A percentile compares a stretch with the other conserved stretches of the same genome.
These are phyloP conservation scores for Riparia riparia DNA, from an alignment of 2,113 vertebrate genomes.

Conservation along the genomic window DNA sequence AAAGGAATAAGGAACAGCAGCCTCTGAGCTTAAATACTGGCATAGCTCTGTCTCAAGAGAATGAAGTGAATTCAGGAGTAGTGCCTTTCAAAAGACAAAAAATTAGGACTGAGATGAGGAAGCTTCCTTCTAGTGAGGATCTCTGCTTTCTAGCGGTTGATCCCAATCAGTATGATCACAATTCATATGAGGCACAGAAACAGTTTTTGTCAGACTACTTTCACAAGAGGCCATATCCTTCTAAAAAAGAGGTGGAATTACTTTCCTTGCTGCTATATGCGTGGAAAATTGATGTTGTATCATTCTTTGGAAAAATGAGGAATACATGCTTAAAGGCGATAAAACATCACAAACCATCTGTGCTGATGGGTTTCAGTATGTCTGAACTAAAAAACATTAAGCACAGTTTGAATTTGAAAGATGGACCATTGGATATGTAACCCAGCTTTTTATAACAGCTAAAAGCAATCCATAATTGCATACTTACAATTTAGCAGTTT, in stretches of 20 bases:
- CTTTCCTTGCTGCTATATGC: conserved; percentile 81
- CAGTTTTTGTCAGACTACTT: conserved; percentile 92
- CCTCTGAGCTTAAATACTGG: background rate
- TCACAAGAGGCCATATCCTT: conserved; percentile 87
- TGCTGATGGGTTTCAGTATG: conserved; percentile 95
- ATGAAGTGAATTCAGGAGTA: background rate
- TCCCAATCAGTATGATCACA: conserved; percentile 76
- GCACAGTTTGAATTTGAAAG: conserved; percentile 81
- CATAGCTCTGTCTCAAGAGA: background rate
- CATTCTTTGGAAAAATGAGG: conserved; percentile 87
- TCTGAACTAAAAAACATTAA: conserved; percentile 86
- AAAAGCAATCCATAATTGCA: background rate
- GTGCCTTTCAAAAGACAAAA: conserved; percentile 82
- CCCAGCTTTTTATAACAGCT: background rate
- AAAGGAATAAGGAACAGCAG: conserved; percentile 47
- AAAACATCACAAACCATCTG: conserved; percentile 75
- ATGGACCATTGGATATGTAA: conserved; percentile 57
- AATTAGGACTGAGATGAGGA: conserved; percentile 65
- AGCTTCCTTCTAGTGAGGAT: conserved; percentile 34
- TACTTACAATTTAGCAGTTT: conserved; percentile 5
- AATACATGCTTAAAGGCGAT: conserved; percentile 88
- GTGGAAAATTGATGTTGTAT: conserved; percentile 86
- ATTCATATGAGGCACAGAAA: conserved; percentile 82
- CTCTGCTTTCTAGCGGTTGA: conserved; percentile 81
- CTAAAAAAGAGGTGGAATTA: conserved; percentile 84